These are phyloP conservation scores for Siderastrea radians DNA, from an alignment of 92 coral and sea anemone genomes.

Conservation along the genomic window DNA sequence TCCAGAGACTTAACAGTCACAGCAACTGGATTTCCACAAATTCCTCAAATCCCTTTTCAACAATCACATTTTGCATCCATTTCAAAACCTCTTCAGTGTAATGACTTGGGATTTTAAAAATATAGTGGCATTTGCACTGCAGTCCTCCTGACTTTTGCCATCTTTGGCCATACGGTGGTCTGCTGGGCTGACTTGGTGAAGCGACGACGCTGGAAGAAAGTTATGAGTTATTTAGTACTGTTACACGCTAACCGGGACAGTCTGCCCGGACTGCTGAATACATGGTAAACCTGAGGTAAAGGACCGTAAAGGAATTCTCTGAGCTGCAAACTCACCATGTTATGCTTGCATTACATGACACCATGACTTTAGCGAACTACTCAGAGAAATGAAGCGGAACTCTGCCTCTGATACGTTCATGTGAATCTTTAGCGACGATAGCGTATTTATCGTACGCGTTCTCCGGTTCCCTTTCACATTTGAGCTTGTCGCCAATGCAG, in stretches of 20 bases:
- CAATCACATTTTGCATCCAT: neutral
- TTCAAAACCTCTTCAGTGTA: neutral
- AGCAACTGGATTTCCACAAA: neutral
- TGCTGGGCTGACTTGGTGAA: constrained; percentile 8
- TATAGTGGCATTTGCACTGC: neutral
- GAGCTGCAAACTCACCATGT: constrained; percentile 6
- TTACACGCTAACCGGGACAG: neutral
- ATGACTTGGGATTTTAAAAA: neutral
- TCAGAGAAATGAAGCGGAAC: constrained; percentile 11
- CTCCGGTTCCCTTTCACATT: constrained; percentile 29
- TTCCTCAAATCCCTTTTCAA: neutral
- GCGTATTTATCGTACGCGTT: constrained; percentile 22
- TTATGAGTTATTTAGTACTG: neutral
- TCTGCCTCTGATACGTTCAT: constrained; percentile 11
- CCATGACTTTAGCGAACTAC: constrained; percentile 6
- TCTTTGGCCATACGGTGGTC: constrained; percentile 3
- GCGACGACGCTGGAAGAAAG: constrained; percentile 9
- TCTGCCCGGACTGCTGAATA: neutral
- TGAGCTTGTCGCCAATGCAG: constrained; percentile 32
- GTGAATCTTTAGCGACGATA: constrained; percentile 10
- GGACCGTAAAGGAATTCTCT: neutral
- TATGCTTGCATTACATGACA: neutral
- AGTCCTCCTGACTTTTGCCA: neutral
- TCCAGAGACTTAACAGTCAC: neutral
- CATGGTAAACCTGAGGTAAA: constrained; percentile 7